Evolutionary conservation across 1,140 invertebrate genomes (phyloP).

Genomic region (Mizuhopecten yessoensis): DNA sequence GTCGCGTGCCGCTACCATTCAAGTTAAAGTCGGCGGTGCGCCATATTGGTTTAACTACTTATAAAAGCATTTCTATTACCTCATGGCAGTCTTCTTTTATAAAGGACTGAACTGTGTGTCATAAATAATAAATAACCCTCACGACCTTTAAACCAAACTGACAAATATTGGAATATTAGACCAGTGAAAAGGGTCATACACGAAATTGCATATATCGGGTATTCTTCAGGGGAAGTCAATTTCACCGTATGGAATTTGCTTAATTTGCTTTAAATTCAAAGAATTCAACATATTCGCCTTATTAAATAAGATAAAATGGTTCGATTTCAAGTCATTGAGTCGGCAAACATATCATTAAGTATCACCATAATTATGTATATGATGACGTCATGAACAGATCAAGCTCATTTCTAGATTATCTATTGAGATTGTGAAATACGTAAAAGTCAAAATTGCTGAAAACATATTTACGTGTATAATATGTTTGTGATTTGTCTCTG

Average conservation of each 20-base stretch:
- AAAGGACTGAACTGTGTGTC: slow-evolving; percentile 3
- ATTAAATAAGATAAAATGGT: neutral
- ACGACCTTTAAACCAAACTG: slow-evolving; percentile 25
- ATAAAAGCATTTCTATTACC: slow-evolving; percentile 5
- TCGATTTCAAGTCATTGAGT: neutral
- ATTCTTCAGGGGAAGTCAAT: neutral
- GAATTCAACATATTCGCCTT: neutral
- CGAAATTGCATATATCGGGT: neutral
- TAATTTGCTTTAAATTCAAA: neutral
- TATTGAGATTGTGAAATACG: neutral
- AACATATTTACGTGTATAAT: too few relatives aligned
- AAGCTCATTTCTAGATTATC: neutral
- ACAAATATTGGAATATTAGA: slow-evolving; percentile 13
- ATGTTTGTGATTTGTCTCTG: too few relatives aligned
- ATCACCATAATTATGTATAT: neutral
- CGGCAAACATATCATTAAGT: neutral
- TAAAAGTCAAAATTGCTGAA: too few relatives aligned
- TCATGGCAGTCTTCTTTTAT: neutral
- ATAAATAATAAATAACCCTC: slow-evolving; percentile 10
- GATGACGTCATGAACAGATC: neutral
- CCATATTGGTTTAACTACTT: slow-evolving; percentile 22
- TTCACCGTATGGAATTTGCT: neutral
- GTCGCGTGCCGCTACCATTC: neutral
- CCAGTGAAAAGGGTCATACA: neutral
- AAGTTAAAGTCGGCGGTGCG: neutral